Conservation (phyloP, 2,888 invertebrate species). For the Netelia melanura region DNA sequence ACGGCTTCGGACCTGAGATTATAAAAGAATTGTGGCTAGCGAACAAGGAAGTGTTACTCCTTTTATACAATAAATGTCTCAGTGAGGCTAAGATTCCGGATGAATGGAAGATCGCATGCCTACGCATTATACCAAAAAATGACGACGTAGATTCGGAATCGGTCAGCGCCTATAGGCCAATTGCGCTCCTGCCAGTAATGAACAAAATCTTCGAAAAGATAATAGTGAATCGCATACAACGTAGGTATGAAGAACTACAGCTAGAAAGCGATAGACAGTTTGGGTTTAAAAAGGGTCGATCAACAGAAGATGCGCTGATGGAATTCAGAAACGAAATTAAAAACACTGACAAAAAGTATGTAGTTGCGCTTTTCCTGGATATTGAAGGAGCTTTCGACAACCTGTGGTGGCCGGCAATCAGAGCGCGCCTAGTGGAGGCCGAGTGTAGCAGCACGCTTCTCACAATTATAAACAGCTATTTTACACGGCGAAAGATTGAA, state of each 20-base stretch:
- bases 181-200: conserved; percentile 74
- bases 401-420: no score
- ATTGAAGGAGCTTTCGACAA: no score
- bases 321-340: conserved; percentile 32
- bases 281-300: conserved; percentile 75
- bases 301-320: conserved; percentile 72
- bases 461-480: no score
- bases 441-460: no score
- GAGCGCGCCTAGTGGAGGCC: no score
- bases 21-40: conserved; percentile 14
- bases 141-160: conserved; percentile 39
- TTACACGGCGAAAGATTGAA: no score
- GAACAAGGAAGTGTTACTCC: conserved; percentile 46
- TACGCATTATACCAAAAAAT: conserved; percentile 52
- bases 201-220: conserved; percentile 76
- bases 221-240: conserved; percentile 67
- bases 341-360: no score
- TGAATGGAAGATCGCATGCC: conserved; percentile 44
- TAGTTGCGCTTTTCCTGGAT: no score
- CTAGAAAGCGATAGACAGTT: conserved; percentile 72
- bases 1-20: conserved; percentile 16
- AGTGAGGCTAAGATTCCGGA: not conserved
- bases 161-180: conserved; percentile 73
- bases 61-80: no score
- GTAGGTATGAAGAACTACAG: not conserved